A percentile compares a stretch with the other conserved stretches of the same genome.
Conservation (phyloP, 2,113 vertebrate genomes). For the Circaetus gallicus region DNA sequence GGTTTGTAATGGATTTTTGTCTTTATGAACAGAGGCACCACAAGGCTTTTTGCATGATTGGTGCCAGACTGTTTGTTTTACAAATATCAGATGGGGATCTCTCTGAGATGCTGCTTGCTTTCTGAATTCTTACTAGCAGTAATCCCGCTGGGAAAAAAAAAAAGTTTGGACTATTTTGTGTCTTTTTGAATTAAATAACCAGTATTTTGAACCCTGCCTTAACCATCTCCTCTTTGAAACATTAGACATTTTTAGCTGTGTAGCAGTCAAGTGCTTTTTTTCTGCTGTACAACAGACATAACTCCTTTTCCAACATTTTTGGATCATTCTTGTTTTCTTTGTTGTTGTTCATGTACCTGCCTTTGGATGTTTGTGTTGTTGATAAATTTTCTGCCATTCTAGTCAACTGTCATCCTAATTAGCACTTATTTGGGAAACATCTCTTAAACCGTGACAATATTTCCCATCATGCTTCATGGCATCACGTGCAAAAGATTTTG, state of each 20-base stretch:
- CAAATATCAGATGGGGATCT: slow-evolving; percentile 1
- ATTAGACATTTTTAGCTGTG: slow-evolving; percentile 68
- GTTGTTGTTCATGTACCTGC: slow-evolving; percentile 58
- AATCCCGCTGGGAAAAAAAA: background rate
- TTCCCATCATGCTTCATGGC: slow-evolving; percentile 75
- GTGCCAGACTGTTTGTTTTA: slow-evolving; percentile 5
- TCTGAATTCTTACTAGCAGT: background rate
- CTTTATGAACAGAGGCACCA: background rate
- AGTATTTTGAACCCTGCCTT: slow-evolving; percentile 78
- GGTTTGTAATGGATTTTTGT: background rate
- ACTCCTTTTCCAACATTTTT: slow-evolving; percentile 52
- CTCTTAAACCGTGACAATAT: slow-evolving; percentile 70
- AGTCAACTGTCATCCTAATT: slow-evolving; percentile 23
- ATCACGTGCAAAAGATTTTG: slow-evolving; percentile 42
- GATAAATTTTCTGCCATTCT: slow-evolving; percentile 38
- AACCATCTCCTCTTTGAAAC: slow-evolving; percentile 72
- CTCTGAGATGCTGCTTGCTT: background rate
- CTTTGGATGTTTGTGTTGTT: slow-evolving; percentile 59
- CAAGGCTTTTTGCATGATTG: background rate
- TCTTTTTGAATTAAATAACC: slow-evolving; percentile 15
- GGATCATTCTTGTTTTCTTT: slow-evolving; percentile 54
- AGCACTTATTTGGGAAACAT: slow-evolving; percentile 37
- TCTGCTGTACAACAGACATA: slow-evolving; percentile 66
- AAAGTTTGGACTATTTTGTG: background rate
- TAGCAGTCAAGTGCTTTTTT: slow-evolving; percentile 63